These are phyloP conservation scores for Hyperoplus immaculatus DNA, from an alignment of 2,797 vertebrate species.

Conservation along the genomic window DNA sequence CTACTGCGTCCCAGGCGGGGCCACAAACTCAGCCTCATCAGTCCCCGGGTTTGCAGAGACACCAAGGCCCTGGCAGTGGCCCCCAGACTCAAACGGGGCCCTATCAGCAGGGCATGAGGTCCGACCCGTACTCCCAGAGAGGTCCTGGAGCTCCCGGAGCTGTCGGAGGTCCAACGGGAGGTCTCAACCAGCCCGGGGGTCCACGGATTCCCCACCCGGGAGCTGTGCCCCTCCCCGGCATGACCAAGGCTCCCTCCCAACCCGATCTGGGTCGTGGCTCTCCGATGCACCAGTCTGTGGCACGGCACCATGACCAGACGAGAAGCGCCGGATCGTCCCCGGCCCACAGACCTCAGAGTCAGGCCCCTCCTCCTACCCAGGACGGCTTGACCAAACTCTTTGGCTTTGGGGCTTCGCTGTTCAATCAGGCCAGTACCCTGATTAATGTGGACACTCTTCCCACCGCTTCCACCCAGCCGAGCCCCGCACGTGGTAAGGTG, in stretches of 20 bases:
- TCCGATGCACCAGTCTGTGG: constrained; percentile 86
- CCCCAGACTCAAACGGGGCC: constrained; percentile 66
- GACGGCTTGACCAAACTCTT: constrained; percentile 98
- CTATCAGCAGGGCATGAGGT: constrained; percentile 74
- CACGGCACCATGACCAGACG: constrained; percentile 84
- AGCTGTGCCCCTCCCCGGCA: constrained; percentile 84
- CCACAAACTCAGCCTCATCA: constrained; percentile 70
- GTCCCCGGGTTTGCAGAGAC: constrained; percentile 77
- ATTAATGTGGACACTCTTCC: constrained; percentile 94
- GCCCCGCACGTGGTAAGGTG: constrained; percentile 91
- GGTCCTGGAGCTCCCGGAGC: constrained; percentile 72
- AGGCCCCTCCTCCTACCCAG: constrained; percentile 88
- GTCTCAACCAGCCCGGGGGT: constrained; percentile 73
- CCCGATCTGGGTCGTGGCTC: constrained; percentile 88
- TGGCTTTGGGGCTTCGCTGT: constrained; percentile 95
- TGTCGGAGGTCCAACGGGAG: constrained; percentile 59
- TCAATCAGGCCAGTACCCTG: constrained; percentile 97
- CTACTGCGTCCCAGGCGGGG: constrained; percentile 51
- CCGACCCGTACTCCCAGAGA: constrained; percentile 77
- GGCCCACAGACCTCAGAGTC: constrained; percentile 80
- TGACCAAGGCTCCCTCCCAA: constrained; percentile 89
- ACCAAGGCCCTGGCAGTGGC: constrained; percentile 54
- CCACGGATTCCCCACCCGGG: constrained; percentile 85
- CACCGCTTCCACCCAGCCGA: constrained; percentile 85
- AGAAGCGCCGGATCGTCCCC: constrained; percentile 87